These are phyloP conservation scores for Drosophila multiciliata DNA, from an alignment of 2,888 invertebrate genomes.

Conservation along the genomic window DNA sequence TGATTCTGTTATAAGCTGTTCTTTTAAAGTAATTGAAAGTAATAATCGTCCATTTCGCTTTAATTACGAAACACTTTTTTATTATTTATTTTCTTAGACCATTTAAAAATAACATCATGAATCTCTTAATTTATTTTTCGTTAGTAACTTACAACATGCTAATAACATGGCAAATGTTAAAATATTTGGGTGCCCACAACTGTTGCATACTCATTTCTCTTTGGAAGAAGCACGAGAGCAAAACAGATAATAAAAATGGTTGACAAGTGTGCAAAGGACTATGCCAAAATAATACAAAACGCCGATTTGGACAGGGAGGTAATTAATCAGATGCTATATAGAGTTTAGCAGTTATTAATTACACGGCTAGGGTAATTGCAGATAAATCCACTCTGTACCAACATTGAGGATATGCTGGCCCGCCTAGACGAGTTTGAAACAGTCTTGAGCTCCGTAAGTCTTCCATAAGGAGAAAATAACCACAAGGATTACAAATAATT, in stretches of 20 bases:
- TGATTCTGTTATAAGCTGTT: neutral
- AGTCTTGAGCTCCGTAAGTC: slow-evolving; percentile 86
- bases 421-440: slow-evolving; percentile 89
- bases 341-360: neutral
- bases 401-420: slow-evolving; percentile 89
- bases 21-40: neutral
- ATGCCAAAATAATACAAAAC: slow-evolving; percentile 86
- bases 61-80: neutral
- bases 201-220: neutral
- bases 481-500: neutral
- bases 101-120: neutral
- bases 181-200: slow-evolving; percentile 12
- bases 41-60: neutral
- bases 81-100: neutral
- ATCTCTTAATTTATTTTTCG: neutral
- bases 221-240: slow-evolving; percentile 9
- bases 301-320: slow-evolving; percentile 86
- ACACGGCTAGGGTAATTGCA: slow-evolving; percentile 25
- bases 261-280: slow-evolving; percentile 86
- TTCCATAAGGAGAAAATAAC: neutral
- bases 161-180: slow-evolving; percentile 4
- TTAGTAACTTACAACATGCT: neutral
- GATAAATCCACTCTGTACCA: slow-evolving; percentile 87
- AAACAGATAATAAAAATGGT: slow-evolving; percentile 82
- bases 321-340: neutral